Evolutionary conservation across 2,113 vertebrate species (phyloP).

Genomic region (Grammomys dolichurus): DNA sequence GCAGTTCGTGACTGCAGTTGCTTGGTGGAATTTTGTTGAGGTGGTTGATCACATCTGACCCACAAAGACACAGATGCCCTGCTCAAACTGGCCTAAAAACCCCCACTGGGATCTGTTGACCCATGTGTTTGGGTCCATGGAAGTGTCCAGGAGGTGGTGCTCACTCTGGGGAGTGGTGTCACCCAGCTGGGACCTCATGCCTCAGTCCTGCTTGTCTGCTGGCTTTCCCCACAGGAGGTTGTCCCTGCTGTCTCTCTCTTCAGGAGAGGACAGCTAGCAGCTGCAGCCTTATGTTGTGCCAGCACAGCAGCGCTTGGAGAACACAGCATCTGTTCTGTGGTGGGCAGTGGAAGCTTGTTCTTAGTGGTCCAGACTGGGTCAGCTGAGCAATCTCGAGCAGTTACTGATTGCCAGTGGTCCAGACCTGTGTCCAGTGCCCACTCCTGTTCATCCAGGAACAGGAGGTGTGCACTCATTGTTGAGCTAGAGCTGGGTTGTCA

Average conservation of each 20-base stretch:
- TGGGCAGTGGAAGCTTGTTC: background rate
- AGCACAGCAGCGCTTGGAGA: background rate
- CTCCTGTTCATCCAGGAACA: background rate
- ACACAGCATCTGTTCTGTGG: background rate
- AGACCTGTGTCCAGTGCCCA: background rate
- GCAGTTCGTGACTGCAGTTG: background rate
- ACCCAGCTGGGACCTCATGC: background rate
- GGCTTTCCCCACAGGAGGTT: background rate
- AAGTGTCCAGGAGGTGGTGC: background rate
- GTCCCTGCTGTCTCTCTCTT: background rate
- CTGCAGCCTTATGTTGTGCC: background rate
- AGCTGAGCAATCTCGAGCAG: background rate
- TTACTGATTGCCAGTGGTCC: background rate
- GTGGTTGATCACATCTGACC: background rate
- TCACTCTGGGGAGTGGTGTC: background rate
- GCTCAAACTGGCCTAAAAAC: background rate
- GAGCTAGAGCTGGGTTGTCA: background rate
- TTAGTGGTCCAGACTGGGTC: background rate
- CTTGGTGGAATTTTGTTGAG: background rate
- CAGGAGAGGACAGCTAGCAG: background rate
- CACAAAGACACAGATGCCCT: background rate
- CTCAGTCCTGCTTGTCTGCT: background rate
- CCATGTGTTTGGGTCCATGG: too few species aligned
- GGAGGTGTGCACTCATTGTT: background rate
- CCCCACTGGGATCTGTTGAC: background rate